These are phyloP conservation scores for Lasioglossum leucozonium DNA, from an alignment of 2,888 invertebrate species.

Conservation along the genomic window DNA sequence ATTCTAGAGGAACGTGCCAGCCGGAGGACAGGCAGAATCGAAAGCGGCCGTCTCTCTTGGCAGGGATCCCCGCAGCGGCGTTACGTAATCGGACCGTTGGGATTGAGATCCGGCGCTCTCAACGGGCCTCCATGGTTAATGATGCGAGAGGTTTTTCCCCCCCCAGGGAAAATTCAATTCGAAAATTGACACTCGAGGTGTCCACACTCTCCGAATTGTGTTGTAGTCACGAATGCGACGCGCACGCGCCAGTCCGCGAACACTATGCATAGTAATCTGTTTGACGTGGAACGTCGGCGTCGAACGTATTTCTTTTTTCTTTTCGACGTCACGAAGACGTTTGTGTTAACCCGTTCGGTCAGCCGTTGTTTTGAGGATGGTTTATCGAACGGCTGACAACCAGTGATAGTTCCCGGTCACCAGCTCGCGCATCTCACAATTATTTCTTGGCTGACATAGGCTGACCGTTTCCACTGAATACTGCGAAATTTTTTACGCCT, in stretches of 20 bases:
- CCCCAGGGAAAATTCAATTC: too few relatives aligned
- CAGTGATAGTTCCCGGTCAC: not conserved
- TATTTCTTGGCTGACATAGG: not conserved
- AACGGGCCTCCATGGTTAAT: not conserved
- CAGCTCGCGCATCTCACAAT: too few relatives aligned
- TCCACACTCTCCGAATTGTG: too few relatives aligned
- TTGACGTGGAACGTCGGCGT: not conserved
- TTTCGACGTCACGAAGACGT: conserved; percentile 23
- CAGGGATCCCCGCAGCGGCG: not conserved
- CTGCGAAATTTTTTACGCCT: too few relatives aligned
- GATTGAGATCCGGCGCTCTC: not conserved
- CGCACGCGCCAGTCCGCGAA: too few relatives aligned
- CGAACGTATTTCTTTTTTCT: too few relatives aligned
- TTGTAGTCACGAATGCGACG: too few relatives aligned
- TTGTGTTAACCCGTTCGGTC: not conserved
- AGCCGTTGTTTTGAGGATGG: not conserved
- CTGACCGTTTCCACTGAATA: not conserved
- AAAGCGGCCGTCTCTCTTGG: conserved; percentile 12
- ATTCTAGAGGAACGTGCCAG: conserved; percentile 4
- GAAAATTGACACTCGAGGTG: too few relatives aligned
- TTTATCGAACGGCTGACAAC: not conserved
- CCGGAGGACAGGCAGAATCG: not conserved
- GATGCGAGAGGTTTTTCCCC: too few relatives aligned
- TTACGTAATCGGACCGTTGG: not conserved
- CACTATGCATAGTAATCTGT: not conserved